Conservation (phyloP, 2,888 invertebrate species). For the Neria commutata region DNA sequence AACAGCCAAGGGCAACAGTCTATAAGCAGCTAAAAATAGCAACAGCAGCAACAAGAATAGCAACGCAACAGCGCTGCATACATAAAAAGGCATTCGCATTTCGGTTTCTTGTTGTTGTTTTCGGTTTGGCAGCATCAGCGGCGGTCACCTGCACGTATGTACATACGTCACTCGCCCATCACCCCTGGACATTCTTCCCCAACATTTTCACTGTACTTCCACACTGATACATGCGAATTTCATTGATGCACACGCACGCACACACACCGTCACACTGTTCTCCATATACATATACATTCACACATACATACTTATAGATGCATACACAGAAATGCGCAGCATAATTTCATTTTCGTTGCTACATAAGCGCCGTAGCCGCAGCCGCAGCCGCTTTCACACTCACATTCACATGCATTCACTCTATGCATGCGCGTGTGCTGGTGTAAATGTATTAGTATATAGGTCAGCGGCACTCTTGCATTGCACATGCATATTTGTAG, state of each 20-base stretch:
- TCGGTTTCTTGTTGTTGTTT: too few species aligned
- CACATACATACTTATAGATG: neutral
- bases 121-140: too few species aligned
- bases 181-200: too few species aligned
- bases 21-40: slow-evolving; percentile 1
- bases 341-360: slow-evolving; percentile 1
- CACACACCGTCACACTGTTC: slow-evolving; percentile 15
- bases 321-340: neutral
- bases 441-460: neutral
- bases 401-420: neutral
- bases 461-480: neutral
- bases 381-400: neutral
- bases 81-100: too few species aligned
- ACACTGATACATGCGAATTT: neutral
- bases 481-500: neutral
- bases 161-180: too few species aligned
- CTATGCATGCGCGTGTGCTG: neutral
- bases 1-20: neutral
- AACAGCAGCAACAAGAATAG: neutral
- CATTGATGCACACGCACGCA: slow-evolving; percentile 11
- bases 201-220: too few species aligned
- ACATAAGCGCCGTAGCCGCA: neutral
- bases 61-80: neutral
- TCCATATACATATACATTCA: slow-evolving; percentile 1
- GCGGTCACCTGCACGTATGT: too few species aligned